A percentile compares a stretch with the other conserved stretches of the same genome.
Evolutionary conservation across 1,140 invertebrate species (phyloP).

Genomic region (Caenorhabditis brenneri): DNA sequence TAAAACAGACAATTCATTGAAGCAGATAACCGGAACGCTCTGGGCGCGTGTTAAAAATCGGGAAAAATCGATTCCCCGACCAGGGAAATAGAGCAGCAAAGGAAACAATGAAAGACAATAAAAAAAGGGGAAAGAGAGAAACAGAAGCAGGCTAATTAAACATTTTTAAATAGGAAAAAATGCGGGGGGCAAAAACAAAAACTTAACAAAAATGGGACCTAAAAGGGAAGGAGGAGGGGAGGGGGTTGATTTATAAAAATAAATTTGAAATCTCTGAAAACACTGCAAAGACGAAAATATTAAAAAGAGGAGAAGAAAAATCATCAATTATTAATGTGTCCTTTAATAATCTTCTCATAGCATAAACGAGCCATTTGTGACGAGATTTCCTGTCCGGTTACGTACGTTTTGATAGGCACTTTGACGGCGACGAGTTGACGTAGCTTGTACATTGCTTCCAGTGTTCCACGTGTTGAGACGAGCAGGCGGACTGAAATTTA

Average conservation of each 20-base stretch:
- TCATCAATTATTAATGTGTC: neutral
- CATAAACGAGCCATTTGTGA: slow-evolving; percentile 15
- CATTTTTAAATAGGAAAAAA: neutral
- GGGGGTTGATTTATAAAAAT: no score
- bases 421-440: slow-evolving; percentile 22
- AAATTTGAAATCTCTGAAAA: no score
- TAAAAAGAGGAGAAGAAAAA: neutral
- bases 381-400: slow-evolving; percentile 4
- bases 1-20: slow-evolving; percentile 24
- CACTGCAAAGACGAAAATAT: no score
- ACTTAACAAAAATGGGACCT: no score
- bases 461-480: slow-evolving; percentile 33
- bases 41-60: neutral
- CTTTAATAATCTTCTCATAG: slow-evolving; percentile 44
- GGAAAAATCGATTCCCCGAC: neutral
- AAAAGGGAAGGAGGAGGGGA: no score
- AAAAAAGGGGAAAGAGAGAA: neutral
- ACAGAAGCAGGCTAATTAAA: neutral
- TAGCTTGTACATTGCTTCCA: slow-evolving; percentile 23
- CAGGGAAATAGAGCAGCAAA: neutral
- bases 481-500: neutral
- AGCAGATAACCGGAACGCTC: neutral
- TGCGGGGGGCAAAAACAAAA: neutral
- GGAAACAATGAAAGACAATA: neutral
- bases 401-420: slow-evolving; percentile 1